Evolutionary conservation across 2,113 vertebrate species (phyloP).

Genomic region (Clarias batrachus): DNA sequence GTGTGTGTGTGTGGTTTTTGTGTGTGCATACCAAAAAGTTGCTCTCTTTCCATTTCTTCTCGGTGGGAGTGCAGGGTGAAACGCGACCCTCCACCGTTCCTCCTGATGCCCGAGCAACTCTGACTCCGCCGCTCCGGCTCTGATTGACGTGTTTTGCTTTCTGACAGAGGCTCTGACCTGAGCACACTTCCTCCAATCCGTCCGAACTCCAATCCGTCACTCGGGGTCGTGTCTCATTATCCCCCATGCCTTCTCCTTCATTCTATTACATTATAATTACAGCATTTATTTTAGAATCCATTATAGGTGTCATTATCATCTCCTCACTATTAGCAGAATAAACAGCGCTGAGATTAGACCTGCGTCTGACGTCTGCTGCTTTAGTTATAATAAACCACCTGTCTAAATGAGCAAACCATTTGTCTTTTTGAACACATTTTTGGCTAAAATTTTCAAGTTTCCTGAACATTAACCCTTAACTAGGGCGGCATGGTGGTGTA

Average conservation of each 20-base stretch:
- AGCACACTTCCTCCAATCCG: constrained; percentile 44
- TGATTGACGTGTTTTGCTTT: constrained; percentile 50
- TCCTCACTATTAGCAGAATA: neutral
- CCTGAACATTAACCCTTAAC: neutral
- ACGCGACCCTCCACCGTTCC: neutral
- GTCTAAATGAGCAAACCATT: neutral
- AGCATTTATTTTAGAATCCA: neutral
- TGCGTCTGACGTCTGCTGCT: neutral
- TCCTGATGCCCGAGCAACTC: constrained; percentile 1
- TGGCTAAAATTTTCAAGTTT: neutral
- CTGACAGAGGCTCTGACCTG: constrained; percentile 21
- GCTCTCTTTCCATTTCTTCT: neutral
- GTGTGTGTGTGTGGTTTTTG: constrained; percentile 8
- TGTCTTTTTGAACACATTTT: neutral
- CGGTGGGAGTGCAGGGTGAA: constrained; percentile 7
- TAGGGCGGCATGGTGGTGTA: no score
- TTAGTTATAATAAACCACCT: neutral
- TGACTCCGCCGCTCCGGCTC: neutral
- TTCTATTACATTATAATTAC: constrained; percentile 4
- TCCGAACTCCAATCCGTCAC: constrained; percentile 15
- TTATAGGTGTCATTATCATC: neutral
- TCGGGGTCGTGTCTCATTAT: neutral
- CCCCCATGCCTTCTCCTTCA: neutral
- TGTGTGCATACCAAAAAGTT: neutral
- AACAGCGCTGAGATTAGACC: neutral